A percentile compares a stretch with the other conserved stretches of the same genome.
Evolutionary conservation across 2,113 vertebrate genomes (phyloP).

Genomic region (Indicator maculatus): DNA sequence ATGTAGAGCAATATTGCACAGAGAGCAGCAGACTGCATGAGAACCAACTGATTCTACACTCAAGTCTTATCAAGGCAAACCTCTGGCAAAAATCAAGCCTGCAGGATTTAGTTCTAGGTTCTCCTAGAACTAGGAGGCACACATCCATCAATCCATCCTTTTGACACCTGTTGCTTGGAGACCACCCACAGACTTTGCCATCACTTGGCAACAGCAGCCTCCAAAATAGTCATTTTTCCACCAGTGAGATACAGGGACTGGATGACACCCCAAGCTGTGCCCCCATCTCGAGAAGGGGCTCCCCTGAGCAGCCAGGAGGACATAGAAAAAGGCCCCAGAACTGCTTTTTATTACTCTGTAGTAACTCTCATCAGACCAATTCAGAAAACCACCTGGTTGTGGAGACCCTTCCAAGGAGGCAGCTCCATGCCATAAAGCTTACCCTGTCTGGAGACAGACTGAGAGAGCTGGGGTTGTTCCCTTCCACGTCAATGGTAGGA

Average conservation of each 20-base stretch:
- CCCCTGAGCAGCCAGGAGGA: background rate
- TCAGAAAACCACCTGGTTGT: too few species aligned
- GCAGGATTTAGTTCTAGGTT: background rate
- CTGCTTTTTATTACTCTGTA: background rate
- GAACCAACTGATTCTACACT: background rate
- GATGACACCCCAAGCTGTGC: background rate
- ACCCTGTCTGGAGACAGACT: too few species aligned
- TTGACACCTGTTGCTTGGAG: background rate
- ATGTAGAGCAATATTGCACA: background rate
- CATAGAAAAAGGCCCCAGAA: fast-evolving
- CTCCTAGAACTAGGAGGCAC: too few species aligned
- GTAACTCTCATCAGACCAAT: background rate
- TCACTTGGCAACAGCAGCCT: background rate
- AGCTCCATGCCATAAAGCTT: background rate
- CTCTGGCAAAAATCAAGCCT: background rate
- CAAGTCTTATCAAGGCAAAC: background rate
- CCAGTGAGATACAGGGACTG: background rate
- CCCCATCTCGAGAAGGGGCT: background rate
- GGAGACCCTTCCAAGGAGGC: background rate
- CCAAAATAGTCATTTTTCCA: background rate
- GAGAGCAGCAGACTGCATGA: background rate
- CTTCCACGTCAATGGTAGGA: background rate
- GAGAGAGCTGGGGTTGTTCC: background rate
- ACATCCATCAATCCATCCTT: background rate
- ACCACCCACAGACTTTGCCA: background rate